Base-by-base conservation (phyloP, 2,113 vertebrate species). In the Chaetorhynchus papuensis region DNA sequence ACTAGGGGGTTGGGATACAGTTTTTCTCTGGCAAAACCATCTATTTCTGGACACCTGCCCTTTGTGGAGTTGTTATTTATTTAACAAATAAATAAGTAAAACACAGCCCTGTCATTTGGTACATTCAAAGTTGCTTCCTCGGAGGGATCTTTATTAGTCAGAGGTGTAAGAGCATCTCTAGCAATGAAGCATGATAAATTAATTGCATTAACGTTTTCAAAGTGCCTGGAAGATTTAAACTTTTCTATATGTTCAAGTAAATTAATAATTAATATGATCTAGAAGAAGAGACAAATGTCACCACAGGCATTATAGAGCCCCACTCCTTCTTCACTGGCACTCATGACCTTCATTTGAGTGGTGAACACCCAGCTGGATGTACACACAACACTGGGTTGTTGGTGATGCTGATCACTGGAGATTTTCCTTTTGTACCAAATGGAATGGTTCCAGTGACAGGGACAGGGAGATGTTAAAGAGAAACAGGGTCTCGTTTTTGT, bases 161-260 rank as follows among this genome's bases (percentile, higher is more conserved):
- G 81, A 54, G 13, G 35, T 61, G 20, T 56, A 87, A 60, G 44
- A 66, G 15, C 8, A 15, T 76, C 44, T 88, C 87, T 82, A 63
- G 28, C 66, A 69, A 61, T 33, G 53, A 85, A 49, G 22, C 21
- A 56, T 77, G 37, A 56, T 7, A 65, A 87, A 91, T 79, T 77
- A 85, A 61, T 88, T 65, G 27, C 52, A 61, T 88, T 81, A 77
- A 35, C 30, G 56, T 61, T 86, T 88, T 37, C 44, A 57, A 90
- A 88, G 37, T 50, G 15, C 50, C 37, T 88, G 45, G 53, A 86
- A 80, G 39, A 56, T 84, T 81, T 69, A 69, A 87, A 54, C 0
- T 0, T 9, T 33, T 90, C 50, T 65, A 5, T 53, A 47, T 33
- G 27, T 86, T 92, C 64, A 83, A 74, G 27, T 47, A 86, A 88